A percentile compares a stretch with the other conserved stretches of the same genome.
Evolutionary conservation across 2,113 vertebrate species (phyloP).

Genomic region (Entomyzon cyanotis): DNA sequence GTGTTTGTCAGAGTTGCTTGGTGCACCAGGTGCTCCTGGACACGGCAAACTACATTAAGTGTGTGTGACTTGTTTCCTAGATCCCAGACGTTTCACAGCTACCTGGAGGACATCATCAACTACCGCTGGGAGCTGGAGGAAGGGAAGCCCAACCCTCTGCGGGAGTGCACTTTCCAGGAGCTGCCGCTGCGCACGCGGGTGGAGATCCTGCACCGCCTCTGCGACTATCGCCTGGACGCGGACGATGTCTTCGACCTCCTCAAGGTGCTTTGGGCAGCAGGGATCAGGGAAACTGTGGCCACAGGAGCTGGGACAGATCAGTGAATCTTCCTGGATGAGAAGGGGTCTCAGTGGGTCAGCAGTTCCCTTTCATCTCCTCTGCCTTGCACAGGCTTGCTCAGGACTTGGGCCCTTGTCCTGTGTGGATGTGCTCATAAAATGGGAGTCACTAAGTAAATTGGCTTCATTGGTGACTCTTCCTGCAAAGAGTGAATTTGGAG

Average conservation of each 20-base stretch:
- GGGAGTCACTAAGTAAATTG: neutral
- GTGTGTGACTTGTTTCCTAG: conserved; percentile 58
- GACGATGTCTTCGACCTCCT: conserved; percentile 97
- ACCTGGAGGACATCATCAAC: conserved; percentile 97
- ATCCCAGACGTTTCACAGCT: conserved; percentile 88
- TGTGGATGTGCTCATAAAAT: fast-evolving
- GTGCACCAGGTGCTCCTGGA: neutral
- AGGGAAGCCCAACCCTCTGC: conserved; percentile 92
- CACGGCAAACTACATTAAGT: neutral
- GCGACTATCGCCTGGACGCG: conserved; percentile 94
- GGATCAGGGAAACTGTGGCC: neutral
- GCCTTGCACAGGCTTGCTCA: neutral
- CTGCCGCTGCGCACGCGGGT: conserved; percentile 88
- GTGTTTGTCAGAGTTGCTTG: neutral
- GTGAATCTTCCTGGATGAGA: neutral
- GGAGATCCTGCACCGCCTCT: conserved; percentile 93
- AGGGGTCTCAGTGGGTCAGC: neutral
- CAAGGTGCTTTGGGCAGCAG: conserved; percentile 81
- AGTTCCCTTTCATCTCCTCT: neutral
- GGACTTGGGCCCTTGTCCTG: neutral
- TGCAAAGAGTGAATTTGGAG: neutral
- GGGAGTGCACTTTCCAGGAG: conserved; percentile 84
- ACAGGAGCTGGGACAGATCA: neutral
- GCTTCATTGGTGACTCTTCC: neutral
- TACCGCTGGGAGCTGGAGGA: conserved; percentile 98